phyloP scores from a whole-genome alignment of 2,797 vertebrate genomes.

The Labroides dimidiatus region DNA sequence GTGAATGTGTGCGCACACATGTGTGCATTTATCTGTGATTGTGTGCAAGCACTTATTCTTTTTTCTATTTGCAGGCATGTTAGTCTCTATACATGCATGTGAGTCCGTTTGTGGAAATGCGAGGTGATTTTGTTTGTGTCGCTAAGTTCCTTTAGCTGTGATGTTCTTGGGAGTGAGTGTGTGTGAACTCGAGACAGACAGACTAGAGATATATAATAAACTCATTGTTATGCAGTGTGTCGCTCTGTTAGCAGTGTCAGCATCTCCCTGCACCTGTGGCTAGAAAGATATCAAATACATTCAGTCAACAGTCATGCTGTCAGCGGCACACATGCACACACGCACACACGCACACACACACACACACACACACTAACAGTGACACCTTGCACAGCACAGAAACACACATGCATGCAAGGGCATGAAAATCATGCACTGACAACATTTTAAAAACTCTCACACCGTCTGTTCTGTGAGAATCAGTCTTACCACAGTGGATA shows the following conservation, averaged over 20 bases:
- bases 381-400: not conserved
- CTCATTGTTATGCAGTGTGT: conserved; percentile 34
- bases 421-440: not conserved
- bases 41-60: conserved; percentile 36
- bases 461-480: not conserved
- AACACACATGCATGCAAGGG: not conserved
- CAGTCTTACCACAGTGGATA: not conserved
- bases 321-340: too few species aligned
- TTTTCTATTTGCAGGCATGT: conserved; percentile 57
- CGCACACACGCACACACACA: too few species aligned
- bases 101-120: conserved; percentile 17
- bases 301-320: conserved; percentile 25
- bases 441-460: not conserved
- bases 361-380: not conserved
- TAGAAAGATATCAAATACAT: conserved; percentile 41
- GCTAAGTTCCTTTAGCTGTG: not conserved
- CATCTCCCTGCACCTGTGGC: conserved; percentile 63
- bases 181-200: conserved; percentile 1
- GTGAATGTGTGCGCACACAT: not conserved
- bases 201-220: conserved; percentile 40
- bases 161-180: not conserved
- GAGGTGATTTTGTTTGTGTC: conserved; percentile 26
- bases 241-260: conserved; percentile 56
- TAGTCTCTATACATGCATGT: conserved; percentile 15
- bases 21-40: conserved; percentile 7